These are phyloP conservation scores for Poeciliopsis gracilis DNA, from an alignment of 2,797 vertebrate species.

Conservation along the genomic window DNA sequence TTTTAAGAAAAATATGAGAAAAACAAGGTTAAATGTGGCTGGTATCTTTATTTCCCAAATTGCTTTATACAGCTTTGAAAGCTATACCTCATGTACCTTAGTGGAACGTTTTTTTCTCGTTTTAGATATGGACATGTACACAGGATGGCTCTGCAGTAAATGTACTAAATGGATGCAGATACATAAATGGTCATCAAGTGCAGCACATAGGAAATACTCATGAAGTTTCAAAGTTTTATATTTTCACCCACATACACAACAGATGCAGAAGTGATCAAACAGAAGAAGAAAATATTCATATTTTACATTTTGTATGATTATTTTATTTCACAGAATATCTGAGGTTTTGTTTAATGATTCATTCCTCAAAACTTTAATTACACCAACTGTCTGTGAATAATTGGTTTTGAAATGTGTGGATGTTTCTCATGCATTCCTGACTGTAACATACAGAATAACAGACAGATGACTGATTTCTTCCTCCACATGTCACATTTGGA, in stretches of 20 bases:
- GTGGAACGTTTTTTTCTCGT: not conserved
- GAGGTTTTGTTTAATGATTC: not conserved
- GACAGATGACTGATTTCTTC: not conserved
- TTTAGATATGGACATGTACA: slow-evolving; percentile 37
- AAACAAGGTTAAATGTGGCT: slow-evolving; percentile 46
- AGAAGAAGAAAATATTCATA: not conserved
- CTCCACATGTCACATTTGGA: not conserved
- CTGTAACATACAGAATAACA: not conserved
- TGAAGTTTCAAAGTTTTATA: not conserved
- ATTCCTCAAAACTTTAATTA: not conserved
- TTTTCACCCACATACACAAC: not conserved
- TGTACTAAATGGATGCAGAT: not conserved
- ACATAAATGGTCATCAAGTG: not conserved
- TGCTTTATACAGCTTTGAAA: slow-evolving; percentile 46
- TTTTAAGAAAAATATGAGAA: slow-evolving; percentile 35
- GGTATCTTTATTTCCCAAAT: slow-evolving; percentile 38
- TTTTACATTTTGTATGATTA: not conserved
- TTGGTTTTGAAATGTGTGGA: not conserved
- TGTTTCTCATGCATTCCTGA: not conserved
- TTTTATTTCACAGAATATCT: not conserved
- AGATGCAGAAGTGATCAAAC: not conserved
- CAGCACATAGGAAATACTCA: not conserved
- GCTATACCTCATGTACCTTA: slow-evolving; percentile 11
- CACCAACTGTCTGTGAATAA: not conserved
- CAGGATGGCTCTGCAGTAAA: slow-evolving; percentile 5